Conservation (phyloP, 2,797 vertebrate genomes). For the Acestrorhynchus altus region DNA sequence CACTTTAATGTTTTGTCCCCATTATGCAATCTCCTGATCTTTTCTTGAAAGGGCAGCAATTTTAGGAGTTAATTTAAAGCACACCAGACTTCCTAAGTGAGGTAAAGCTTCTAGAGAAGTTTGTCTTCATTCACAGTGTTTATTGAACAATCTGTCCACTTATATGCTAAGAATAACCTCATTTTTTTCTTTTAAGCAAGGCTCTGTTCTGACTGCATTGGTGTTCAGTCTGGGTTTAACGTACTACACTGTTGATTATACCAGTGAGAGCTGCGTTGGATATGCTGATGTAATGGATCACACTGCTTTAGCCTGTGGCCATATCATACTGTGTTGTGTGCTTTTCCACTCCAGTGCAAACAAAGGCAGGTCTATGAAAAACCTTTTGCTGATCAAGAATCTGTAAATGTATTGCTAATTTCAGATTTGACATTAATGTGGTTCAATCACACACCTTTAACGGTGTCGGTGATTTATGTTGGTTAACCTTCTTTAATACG, state of each 20-base stretch:
- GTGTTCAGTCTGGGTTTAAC: neutral
- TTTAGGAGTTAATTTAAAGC: neutral
- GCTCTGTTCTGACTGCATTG: neutral
- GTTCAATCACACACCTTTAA: neutral
- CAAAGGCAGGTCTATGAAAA: neutral
- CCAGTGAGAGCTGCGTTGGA: neutral
- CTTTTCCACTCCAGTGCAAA: neutral
- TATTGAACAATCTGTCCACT: neutral
- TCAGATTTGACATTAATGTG: neutral
- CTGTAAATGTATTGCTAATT: neutral
- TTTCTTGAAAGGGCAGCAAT: neutral
- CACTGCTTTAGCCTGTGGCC: neutral
- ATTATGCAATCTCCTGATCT: constrained; percentile 9
- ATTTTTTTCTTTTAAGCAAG: neutral
- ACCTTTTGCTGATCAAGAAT: neutral
- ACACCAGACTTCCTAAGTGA: neutral
- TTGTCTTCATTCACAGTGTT: neutral
- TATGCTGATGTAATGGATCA: neutral
- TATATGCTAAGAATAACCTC: neutral
- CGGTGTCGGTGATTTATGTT: neutral
- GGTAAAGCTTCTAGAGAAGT: too few relatives aligned
- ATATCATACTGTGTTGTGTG: neutral
- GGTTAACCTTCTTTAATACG: neutral
- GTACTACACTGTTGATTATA: neutral
- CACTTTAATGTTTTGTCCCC: constrained; percentile 14